Percentiles rank a stretch among this genome's conserved stretches.
These are phyloP conservation scores for Hemiprocne comata DNA, from an alignment of 2,113 vertebrate species.

Conservation along the genomic window DNA sequence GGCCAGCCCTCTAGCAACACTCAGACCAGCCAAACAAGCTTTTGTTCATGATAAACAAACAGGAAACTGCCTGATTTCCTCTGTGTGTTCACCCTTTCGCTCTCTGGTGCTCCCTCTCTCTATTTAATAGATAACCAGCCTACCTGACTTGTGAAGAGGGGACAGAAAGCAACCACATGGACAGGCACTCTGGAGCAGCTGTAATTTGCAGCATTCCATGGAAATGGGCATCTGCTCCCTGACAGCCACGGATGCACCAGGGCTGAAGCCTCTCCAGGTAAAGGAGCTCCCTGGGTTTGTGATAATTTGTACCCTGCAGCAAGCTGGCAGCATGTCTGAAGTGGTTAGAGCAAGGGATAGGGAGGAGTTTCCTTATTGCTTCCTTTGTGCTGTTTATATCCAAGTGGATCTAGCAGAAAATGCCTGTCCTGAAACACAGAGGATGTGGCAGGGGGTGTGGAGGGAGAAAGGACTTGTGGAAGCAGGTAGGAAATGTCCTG, in stretches of 20 bases:
- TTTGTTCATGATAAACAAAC: conserved; percentile 65
- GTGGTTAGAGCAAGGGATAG: not conserved
- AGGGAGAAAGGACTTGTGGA: not conserved
- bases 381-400: conserved; percentile 10
- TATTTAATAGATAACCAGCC: not conserved
- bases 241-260: accelerated
- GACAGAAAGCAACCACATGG: not conserved
- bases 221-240: not conserved
- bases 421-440: not conserved
- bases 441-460: accelerated
- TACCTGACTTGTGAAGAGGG: not conserved
- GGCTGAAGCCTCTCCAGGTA: not conserved
- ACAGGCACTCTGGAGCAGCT: not conserved
- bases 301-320: not conserved
- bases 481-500: not conserved
- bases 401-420: not conserved
- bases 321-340: not conserved
- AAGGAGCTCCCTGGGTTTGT: not conserved
- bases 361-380: conserved; percentile 35
- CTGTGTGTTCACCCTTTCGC: not conserved
- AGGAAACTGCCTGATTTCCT: conserved; percentile 71
- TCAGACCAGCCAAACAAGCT: conserved; percentile 9
- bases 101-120: not conserved
- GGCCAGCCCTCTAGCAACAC: not conserved
- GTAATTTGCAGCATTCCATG: not conserved